phyloP scores from a whole-genome alignment of 64 coral and sea anemone species.

The Montipora cactus region DNA sequence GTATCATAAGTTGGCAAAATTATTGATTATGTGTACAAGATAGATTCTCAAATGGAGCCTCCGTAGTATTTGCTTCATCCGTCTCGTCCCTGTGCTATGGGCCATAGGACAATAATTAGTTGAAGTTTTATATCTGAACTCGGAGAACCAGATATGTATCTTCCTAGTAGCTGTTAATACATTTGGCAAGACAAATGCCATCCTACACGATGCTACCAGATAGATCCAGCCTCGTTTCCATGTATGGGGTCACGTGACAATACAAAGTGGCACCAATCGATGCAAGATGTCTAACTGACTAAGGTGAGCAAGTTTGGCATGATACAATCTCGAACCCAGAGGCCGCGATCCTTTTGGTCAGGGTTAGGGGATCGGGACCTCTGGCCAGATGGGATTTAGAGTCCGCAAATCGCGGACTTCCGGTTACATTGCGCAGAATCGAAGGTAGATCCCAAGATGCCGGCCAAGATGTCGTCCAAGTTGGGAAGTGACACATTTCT shows the following conservation, averaged over 20 bases:
- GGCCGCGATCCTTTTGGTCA: background rate
- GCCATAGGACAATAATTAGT: no score
- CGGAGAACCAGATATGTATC: slow-evolving; percentile 64
- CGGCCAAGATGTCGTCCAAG: background rate
- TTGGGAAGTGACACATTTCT: background rate
- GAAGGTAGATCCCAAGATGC: background rate
- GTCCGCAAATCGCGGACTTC: background rate
- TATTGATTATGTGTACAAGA: slow-evolving; percentile 64
- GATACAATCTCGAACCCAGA: background rate
- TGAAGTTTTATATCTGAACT: slow-evolving; percentile 51
- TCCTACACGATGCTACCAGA: slow-evolving; percentile 61
- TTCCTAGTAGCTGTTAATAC: slow-evolving; percentile 73
- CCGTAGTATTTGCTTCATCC: slow-evolving; percentile 67
- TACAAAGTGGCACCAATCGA: slow-evolving; percentile 67
- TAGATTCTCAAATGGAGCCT: slow-evolving; percentile 65
- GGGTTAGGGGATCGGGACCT: background rate
- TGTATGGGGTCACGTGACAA: slow-evolving; percentile 68
- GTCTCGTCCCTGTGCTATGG: slow-evolving; percentile 67
- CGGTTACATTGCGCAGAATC: slow-evolving; percentile 23
- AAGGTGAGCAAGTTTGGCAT: slow-evolving; percentile 77
- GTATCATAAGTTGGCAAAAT: slow-evolving; percentile 70
- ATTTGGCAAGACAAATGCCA: slow-evolving; percentile 69
- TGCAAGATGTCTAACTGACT: slow-evolving; percentile 74
- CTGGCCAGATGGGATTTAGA: background rate
- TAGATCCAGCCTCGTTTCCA: background rate